phyloP scores from a whole-genome alignment of 1,140 invertebrate genomes.

The Drosophila cardini region DNA sequence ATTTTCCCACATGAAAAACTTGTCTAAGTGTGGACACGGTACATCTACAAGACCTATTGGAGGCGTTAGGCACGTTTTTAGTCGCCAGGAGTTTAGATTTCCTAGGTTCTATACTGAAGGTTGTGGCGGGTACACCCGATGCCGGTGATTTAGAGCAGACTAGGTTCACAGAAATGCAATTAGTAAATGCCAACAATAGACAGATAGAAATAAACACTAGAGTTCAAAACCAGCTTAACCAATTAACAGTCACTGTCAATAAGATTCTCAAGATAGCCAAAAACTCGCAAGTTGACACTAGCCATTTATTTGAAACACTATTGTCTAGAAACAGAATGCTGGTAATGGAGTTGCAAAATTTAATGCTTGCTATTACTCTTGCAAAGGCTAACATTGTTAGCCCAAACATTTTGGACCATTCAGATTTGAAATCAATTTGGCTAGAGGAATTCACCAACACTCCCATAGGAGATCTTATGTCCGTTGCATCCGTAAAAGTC shows the following conservation, averaged over 20 bases:
- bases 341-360: background rate
- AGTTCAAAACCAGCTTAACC: background rate
- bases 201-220: constrained; percentile 12
- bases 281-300: no score
- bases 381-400: constrained; percentile 34
- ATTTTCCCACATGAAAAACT: no score
- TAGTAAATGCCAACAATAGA: background rate
- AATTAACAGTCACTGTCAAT: background rate
- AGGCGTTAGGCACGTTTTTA: background rate
- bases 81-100: background rate
- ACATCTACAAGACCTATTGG: constrained; percentile 1
- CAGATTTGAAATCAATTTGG: constrained; percentile 39
- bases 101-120: no score
- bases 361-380: constrained; percentile 32
- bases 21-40: background rate
- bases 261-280: no score
- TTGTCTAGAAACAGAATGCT: constrained; percentile 37
- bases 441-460: constrained; percentile 34
- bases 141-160: background rate
- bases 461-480: constrained; percentile 38
- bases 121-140: background rate
- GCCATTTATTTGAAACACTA: constrained; percentile 26
- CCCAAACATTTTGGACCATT: constrained; percentile 37
- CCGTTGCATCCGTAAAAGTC: constrained; percentile 24
- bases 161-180: background rate